These are phyloP conservation scores for Pseudochromis fuscus DNA, from an alignment of 2,797 vertebrate genomes.

Conservation along the genomic window DNA sequence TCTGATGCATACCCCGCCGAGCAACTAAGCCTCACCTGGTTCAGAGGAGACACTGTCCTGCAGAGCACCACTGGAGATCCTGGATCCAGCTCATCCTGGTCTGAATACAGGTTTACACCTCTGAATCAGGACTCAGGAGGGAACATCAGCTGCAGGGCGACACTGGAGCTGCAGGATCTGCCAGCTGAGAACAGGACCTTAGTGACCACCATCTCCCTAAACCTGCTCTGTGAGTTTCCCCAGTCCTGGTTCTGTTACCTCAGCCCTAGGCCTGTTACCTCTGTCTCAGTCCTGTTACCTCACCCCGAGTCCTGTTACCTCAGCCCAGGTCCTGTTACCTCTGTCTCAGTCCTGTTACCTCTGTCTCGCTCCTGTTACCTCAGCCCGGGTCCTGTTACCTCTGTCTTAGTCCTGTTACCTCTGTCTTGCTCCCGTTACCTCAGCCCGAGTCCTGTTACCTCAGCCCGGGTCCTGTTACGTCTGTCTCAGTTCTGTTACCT, in stretches of 20 bases:
- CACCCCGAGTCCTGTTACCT: no score
- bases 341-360: no score
- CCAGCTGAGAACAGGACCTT: conserved; percentile 39
- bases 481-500: no score
- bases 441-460: background rate
- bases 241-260: background rate
- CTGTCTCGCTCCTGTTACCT: no score
- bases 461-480: background rate
- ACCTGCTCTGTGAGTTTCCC: conserved; percentile 73
- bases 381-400: no score
- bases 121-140: conserved; percentile 32
- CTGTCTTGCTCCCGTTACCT: no score
- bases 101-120: conserved; percentile 61
- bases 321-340: no score
- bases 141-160: conserved; percentile 76
- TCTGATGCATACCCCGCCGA: conserved; percentile 82
- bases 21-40: conserved; percentile 79
- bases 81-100: background rate
- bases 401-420: no score
- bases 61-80: background rate
- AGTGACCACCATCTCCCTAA: conserved; percentile 62
- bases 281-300: background rate
- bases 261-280: background rate
- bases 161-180: conserved; percentile 53
- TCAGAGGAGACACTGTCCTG: conserved; percentile 57